Evolutionary conservation across 2,113 vertebrate genomes (phyloP), one percentile per base, ranked within the genome.

Genomic region (Lepisosteus oculatus): DNA sequence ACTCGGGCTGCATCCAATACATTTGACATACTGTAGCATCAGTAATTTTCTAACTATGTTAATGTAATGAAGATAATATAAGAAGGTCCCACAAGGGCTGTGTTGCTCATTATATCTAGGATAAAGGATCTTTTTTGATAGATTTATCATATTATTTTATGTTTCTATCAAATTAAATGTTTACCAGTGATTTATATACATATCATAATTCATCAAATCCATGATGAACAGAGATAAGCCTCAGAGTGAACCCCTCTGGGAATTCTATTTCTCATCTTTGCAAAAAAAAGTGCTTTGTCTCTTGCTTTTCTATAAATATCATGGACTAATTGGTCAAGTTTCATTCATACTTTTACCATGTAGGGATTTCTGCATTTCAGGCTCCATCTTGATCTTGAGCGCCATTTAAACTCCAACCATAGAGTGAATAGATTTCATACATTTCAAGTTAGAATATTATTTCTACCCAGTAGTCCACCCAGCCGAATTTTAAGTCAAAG

Each of bases 161-260:
- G 71, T 72, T 66, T 55, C 43, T 67, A 55, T 72, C 42, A 43
- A 9, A 13, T 11, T 15, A 14, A 17, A 3, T 17, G 47, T 65
- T 56, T 56, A 61, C 70, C 11, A 6, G 11, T 6, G 6, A 29
- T 29, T 29, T 29, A 29, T 29, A 29, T 29, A 61, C 12, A 29
- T 51, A 61, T 72, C 55, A 47, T 61, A 72, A 72, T 72, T 72
- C 59, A 67, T 67, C 62, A 59, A 65, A 55, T 56, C 29, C 15
- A 55, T 15, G 14, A 45, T 47, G 51, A 47, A 14, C 29, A 14
- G 47, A 65, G 45, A 57, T 41, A 3, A 41, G 69, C 29, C 9
- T 14, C 2, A 11, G 17, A 29, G 61, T 51, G 47, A 8, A 41
- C 44, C 59, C 57, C 43, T 51, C 11, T 45, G 43, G 29, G n/a